These are phyloP conservation scores for Paramuricea clavata DNA, from an alignment of 92 coral and sea anemone genomes.

Conservation along the genomic window DNA sequence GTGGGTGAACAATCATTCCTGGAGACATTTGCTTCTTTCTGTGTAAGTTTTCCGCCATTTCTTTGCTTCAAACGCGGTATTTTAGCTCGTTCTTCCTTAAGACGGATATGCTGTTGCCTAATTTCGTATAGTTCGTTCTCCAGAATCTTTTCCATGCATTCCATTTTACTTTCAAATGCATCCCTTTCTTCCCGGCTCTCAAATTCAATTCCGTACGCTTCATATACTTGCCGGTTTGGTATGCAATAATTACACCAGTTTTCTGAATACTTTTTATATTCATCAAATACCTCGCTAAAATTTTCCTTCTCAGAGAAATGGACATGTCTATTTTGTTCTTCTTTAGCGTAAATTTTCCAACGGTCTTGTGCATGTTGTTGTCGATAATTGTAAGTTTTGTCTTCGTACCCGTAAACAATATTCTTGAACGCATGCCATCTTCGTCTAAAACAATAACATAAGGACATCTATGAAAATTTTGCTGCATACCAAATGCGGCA, in stretches of 20 bases:
- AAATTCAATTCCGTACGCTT: constrained; percentile 82
- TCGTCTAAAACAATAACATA: constrained; percentile 39
- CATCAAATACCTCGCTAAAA: background rate
- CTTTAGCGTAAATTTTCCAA: background rate
- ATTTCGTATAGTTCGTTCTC: constrained; percentile 86
- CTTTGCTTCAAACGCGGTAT: constrained; percentile 39
- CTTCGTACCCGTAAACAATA: constrained; percentile 44
- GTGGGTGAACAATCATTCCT: background rate
- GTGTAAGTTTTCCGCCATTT: background rate
- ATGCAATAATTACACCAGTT: constrained; percentile 31
- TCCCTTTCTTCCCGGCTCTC: constrained; percentile 74
- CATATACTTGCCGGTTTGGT: constrained; percentile 29
- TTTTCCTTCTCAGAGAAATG: background rate
- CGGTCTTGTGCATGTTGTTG: background rate
- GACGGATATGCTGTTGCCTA: constrained; percentile 80
- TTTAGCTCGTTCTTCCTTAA: constrained; percentile 73
- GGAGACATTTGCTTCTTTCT: constrained; percentile 67
- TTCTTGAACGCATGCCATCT: constrained; percentile 40
- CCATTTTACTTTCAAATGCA: constrained; percentile 86
- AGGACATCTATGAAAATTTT: constrained; percentile 36
- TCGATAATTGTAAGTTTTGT: background rate
- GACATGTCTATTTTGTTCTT: background rate
- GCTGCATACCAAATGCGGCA: constrained; percentile 7
- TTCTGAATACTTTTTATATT: constrained; percentile 13
- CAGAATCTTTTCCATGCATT: constrained; percentile 75